These are phyloP conservation scores for Brachylomia viminalis DNA, from an alignment of 2,888 invertebrate genomes.

Conservation along the genomic window DNA sequence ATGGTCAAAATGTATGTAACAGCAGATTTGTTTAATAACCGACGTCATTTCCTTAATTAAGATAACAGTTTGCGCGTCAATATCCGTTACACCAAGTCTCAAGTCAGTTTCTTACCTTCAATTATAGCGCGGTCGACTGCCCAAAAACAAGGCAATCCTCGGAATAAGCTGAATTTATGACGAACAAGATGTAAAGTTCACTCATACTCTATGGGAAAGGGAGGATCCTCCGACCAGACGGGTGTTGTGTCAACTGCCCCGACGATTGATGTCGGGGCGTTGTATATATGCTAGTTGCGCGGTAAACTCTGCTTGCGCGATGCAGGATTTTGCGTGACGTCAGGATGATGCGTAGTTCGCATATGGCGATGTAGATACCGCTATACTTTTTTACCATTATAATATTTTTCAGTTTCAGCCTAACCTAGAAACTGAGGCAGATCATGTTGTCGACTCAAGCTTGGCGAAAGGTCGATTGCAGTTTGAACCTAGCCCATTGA, in stretches of 20 bases:
- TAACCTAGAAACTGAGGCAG: neutral
- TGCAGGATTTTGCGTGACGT: no score
- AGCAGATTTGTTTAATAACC: neutral
- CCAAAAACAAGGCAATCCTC: neutral
- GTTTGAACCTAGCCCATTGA: neutral
- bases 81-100: neutral
- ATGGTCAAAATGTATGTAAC: neutral
- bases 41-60: neutral
- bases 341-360: no score
- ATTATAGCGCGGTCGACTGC: neutral
- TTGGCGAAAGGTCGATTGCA: neutral
- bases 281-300: no score
- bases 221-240: no score
- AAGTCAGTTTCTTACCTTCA: neutral
- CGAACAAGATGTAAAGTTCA: no score
- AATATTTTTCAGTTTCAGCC: neutral
- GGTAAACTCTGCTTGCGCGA: no score
- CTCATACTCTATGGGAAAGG: no score
- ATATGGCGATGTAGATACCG: no score
- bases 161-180: neutral
- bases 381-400: neutral
- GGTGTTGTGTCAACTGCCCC: no score
- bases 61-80: neutral
- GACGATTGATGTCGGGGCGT: no score
- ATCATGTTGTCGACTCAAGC: neutral